phyloP scores from a whole-genome alignment of 2,113 vertebrate genomes.

The Lamprotornis superbus region DNA sequence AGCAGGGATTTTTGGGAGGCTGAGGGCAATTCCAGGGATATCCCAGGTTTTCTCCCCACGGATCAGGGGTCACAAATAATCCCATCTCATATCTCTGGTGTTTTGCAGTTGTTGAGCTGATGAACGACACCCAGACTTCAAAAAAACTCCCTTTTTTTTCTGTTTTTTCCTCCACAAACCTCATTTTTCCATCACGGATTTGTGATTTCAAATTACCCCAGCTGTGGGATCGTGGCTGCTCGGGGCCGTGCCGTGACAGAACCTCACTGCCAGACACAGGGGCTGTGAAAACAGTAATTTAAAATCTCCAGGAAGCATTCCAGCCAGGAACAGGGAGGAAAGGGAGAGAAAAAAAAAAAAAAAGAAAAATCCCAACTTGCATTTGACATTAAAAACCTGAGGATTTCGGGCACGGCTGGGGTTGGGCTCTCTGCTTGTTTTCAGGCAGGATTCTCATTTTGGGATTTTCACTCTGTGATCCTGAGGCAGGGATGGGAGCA shows the following conservation, averaged over 20 bases:
- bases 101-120: neutral
- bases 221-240: neutral
- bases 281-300: neutral
- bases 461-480: neutral
- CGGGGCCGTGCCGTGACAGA: neutral
- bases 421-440: too few relatives aligned
- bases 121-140: neutral
- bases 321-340: fast-evolving
- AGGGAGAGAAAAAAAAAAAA: neutral
- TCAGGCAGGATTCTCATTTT: neutral
- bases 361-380: neutral
- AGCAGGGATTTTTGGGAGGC: neutral
- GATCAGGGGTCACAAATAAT: neutral
- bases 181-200: fast-evolving
- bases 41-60: neutral
- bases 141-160: neutral
- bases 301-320: neutral
- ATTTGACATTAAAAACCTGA: neutral
- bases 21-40: fast-evolving
- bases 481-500: neutral
- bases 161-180: neutral
- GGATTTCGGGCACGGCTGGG: neutral
- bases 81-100: fast-evolving
- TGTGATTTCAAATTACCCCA: neutral
- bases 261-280: neutral